Percentiles rank a stretch among this genome's conserved stretches.
Evolutionary conservation across 2,113 vertebrate species (phyloP).

Genomic region (Noctilio leporinus): DNA sequence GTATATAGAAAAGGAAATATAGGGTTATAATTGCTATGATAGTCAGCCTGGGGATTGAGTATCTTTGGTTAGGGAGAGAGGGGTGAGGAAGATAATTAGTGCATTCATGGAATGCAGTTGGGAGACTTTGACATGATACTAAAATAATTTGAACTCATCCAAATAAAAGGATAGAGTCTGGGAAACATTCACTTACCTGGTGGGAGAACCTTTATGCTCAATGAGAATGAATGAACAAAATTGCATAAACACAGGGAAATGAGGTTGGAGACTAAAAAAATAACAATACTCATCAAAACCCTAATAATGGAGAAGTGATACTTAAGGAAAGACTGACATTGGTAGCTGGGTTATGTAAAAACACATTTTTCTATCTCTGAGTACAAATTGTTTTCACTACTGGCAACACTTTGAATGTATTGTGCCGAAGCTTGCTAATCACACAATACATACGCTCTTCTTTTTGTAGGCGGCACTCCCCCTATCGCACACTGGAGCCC

Average conservation of each 20-base stretch:
- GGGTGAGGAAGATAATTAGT: constrained; percentile 22
- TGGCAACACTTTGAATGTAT: constrained; percentile 58
- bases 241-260: constrained; percentile 27
- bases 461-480: constrained; percentile 95
- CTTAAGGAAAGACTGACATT: constrained; percentile 39
- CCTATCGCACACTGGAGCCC: constrained; percentile 98
- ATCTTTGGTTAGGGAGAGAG: constrained; percentile 36
- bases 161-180: background rate
- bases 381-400: constrained; percentile 60
- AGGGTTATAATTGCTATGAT: background rate
- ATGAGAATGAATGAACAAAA: constrained; percentile 15
- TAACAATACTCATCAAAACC: background rate
- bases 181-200: constrained; percentile 1
- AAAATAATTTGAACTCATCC: constrained; percentile 15
- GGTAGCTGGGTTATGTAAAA: constrained; percentile 41
- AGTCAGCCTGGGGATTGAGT: background rate
- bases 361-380: constrained; percentile 43
- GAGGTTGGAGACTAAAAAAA: constrained; percentile 28
- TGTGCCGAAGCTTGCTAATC: constrained; percentile 57
- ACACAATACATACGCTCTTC: constrained; percentile 70
- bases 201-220: constrained; percentile 21
- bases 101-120: background rate
- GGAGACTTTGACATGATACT: background rate
- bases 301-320: background rate
- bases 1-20: background rate